Conservation (phyloP, 2,797 vertebrate genomes). For the Potorous gilbertii region DNA sequence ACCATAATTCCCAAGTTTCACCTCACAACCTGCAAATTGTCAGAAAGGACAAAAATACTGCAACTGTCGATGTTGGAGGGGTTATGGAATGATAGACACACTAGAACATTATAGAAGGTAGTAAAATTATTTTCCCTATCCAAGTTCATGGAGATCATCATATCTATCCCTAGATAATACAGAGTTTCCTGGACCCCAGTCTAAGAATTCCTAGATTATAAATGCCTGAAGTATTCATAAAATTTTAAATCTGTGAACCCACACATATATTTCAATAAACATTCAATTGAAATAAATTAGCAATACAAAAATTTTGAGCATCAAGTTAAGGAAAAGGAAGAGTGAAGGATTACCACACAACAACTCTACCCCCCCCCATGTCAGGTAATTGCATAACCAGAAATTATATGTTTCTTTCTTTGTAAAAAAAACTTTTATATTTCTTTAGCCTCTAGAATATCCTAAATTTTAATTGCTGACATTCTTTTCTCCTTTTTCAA, state of each 20-base stretch:
- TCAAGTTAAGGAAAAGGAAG: not conserved
- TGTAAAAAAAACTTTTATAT: not conserved
- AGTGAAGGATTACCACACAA: not conserved
- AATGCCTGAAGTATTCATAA: not conserved
- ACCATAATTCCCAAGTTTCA: too few relatives aligned
- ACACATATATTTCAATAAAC: not conserved
- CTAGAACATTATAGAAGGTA: not conserved
- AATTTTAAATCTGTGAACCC: not conserved
- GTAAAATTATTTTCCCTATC: not conserved
- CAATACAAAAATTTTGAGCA: not conserved
- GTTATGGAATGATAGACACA: too few relatives aligned
- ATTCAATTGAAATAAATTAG: not conserved
- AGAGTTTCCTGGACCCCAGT: not conserved
- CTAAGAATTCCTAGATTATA: not conserved
- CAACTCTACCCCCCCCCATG: not conserved
- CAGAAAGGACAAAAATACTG: too few relatives aligned
- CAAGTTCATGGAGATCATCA: not conserved
- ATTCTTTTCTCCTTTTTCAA: not conserved
- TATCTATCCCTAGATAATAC: not conserved
- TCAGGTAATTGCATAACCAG: not conserved
- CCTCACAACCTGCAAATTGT: too few relatives aligned
- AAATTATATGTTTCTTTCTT: not conserved
- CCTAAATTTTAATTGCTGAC: not conserved
- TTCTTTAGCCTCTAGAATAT: not conserved
- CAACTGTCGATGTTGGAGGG: too few relatives aligned